Evolutionary conservation across 2,113 vertebrate species (phyloP).

Genomic region (zebrafish (Danio rerio)): DNA sequence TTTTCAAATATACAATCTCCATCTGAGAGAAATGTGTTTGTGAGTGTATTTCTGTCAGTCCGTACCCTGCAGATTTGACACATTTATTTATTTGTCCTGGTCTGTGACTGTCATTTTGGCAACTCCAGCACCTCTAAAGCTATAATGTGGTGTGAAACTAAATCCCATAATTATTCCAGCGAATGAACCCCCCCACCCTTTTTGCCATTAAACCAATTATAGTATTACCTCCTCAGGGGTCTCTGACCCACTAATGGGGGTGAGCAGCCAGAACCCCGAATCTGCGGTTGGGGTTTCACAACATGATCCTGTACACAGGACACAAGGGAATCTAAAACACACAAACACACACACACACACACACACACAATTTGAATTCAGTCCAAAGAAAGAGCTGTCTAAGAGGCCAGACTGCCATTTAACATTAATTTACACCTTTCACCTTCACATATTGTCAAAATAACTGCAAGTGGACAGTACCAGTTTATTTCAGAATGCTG

Average conservation of each 20-base stretch:
- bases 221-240: constrained; percentile 57
- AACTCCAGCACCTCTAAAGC: constrained; percentile 58
- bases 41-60: neutral
- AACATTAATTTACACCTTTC: constrained; percentile 25
- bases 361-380: neutral
- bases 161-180: constrained; percentile 76
- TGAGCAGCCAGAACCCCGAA: constrained; percentile 23
- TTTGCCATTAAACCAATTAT: constrained; percentile 71
- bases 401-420: constrained; percentile 17
- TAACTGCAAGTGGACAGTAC: constrained; percentile 7
- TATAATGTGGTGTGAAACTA: constrained; percentile 73
- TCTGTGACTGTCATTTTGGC: constrained; percentile 66
- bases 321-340: constrained; percentile 30
- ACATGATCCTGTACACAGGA: constrained; percentile 38
- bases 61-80: constrained; percentile 51
- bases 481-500: neutral
- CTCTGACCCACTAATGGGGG: constrained; percentile 56
- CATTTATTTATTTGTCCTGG: constrained; percentile 72
- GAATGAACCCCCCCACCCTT: constrained; percentile 58
- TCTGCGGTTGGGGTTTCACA: constrained; percentile 47
- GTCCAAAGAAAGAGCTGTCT: neutral
- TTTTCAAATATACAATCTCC: constrained; percentile 9
- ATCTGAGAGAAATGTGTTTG: neutral
- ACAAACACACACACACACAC: constrained; percentile 5
- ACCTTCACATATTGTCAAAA: constrained; percentile 31